Percentiles rank a stretch among this genome's conserved stretches.
phyloP scores from a whole-genome alignment of 2,113 vertebrate species.

The Micronycteris hirsuta region DNA sequence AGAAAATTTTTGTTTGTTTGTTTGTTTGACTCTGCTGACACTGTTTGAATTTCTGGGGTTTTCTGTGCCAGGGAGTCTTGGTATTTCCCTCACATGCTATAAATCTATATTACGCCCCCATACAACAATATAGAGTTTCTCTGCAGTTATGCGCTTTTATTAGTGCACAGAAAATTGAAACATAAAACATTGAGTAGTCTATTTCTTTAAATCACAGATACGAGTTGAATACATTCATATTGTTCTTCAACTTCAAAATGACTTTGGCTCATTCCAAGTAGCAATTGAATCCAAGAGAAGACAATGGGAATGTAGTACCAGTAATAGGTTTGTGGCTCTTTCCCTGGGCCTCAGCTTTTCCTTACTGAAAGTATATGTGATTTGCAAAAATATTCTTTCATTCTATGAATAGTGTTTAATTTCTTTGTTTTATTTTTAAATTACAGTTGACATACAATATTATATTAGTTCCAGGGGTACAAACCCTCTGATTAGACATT shows the following conservation, averaged over 20 bases:
- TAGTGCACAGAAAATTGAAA: slow-evolving; percentile 54
- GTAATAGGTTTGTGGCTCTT: neutral
- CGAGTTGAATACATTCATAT: neutral
- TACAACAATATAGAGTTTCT: neutral
- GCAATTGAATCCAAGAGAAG: neutral
- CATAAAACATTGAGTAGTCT: slow-evolving; percentile 53
- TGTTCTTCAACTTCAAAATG: neutral
- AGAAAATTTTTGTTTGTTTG: neutral
- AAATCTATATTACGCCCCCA: slow-evolving; percentile 32
- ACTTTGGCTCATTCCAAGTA: neutral
- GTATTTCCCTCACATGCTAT: neutral
- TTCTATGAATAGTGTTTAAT: neutral
- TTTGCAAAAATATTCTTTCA: neutral
- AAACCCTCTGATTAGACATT: neutral
- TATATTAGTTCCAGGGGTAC: neutral
- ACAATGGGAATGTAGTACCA: neutral
- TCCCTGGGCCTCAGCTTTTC: neutral
- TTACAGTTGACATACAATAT: neutral
- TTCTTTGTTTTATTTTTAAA: neutral
- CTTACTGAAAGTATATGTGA: neutral
- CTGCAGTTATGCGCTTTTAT: slow-evolving; percentile 45
- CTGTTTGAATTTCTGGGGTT: slow-evolving; percentile 16
- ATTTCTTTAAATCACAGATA: slow-evolving; percentile 35
- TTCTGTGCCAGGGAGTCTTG: neutral
- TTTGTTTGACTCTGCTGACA: neutral